Conservation (phyloP, 2,797 vertebrate genomes). For the Sebastolobus alascanus region DNA sequence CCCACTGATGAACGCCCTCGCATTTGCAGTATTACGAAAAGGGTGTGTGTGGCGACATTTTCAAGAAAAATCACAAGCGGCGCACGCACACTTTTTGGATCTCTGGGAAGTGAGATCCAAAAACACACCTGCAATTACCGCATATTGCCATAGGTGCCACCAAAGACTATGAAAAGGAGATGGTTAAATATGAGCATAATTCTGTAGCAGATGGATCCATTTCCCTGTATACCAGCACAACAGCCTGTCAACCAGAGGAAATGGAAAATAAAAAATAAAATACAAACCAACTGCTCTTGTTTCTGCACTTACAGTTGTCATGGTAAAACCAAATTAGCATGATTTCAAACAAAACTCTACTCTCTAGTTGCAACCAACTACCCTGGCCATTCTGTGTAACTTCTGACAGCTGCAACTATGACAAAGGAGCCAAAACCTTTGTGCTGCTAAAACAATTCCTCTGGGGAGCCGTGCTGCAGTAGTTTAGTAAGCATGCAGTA, state of each 20-base stretch:
- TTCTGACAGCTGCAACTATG: constrained; percentile 13
- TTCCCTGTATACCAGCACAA: not conserved
- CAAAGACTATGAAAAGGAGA: not conserved
- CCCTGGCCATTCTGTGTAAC: not conserved
- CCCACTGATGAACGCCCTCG: too few species aligned
- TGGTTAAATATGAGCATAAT: constrained; percentile 15
- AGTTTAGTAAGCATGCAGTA: constrained; percentile 34
- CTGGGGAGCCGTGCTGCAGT: constrained; percentile 15
- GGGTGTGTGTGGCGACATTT: too few species aligned
- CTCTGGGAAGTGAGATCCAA: not conserved
- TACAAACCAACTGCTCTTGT: not conserved
- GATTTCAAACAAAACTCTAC: not conserved
- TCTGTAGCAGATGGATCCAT: not conserved
- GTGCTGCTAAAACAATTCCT: constrained; percentile 15
- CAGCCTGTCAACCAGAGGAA: constrained; percentile 11
- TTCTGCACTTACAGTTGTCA: not conserved
- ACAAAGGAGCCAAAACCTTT: not conserved
- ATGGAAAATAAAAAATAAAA: not conserved
- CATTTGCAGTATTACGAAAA: too few species aligned
- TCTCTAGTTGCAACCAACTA: not conserved
- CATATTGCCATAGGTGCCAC: not conserved
- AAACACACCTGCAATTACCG: not conserved
- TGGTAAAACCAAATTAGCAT: not conserved
- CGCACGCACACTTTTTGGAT: not conserved
- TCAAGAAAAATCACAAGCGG: not conserved